Evolutionary conservation across 2,888 invertebrate genomes (phyloP).

Genomic region (Rhogogaster chlorosoma): DNA sequence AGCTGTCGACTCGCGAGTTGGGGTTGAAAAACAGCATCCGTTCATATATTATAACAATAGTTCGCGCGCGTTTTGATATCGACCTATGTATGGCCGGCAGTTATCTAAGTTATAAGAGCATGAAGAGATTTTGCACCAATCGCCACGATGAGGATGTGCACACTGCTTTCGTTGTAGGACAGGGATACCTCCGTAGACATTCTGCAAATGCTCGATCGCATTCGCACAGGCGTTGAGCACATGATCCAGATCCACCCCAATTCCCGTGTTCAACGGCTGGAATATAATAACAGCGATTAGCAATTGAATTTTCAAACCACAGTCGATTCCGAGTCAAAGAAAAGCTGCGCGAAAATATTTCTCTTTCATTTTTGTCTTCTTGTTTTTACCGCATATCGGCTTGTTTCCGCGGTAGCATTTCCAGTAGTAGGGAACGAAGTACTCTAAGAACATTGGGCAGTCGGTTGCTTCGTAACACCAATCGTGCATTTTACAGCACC

Average conservation of each 20-base stretch:
- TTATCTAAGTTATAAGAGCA: conserved; percentile 76
- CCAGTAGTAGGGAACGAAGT: conserved; percentile 94
- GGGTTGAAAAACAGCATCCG: neutral
- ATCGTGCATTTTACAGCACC: conserved; percentile 89
- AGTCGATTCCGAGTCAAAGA: neutral
- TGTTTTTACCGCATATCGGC: conserved; percentile 87
- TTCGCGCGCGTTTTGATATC: neutral
- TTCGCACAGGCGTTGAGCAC: conserved; percentile 90
- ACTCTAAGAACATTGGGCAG: conserved; percentile 90
- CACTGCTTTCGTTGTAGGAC: conserved; percentile 85
- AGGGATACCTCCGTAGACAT: conserved; percentile 88
- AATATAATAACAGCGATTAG: conserved; percentile 58
- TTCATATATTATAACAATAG: neutral
- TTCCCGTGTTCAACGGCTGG: conserved; percentile 81
- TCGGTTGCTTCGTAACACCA: conserved; percentile 90
- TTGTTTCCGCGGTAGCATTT: conserved; percentile 86
- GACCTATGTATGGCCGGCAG: neutral
- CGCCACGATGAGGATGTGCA: conserved; percentile 88
- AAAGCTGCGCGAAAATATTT: neutral
- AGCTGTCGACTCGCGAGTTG: neutral
- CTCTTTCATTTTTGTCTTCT: neutral
- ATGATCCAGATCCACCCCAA: conserved; percentile 82
- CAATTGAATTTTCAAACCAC: neutral
- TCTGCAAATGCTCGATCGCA: conserved; percentile 90
- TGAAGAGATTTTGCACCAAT: conserved; percentile 87